Evolutionary conservation across 2,888 invertebrate species (phyloP).

Genomic region (Eueremaeus valkanovi): DNA sequence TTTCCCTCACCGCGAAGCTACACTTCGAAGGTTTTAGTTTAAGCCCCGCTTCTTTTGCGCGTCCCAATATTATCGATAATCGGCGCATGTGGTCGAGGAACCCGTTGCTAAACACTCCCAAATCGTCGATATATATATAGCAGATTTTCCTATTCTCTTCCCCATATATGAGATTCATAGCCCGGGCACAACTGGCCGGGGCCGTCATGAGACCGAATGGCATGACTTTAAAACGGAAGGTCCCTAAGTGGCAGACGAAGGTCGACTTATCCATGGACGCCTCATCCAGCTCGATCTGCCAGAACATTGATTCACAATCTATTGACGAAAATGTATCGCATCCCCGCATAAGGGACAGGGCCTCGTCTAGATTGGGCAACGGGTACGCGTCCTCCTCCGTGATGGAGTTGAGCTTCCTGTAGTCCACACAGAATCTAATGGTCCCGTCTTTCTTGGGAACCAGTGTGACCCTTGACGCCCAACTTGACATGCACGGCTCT

Average conservation of each 20-base stretch:
- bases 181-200: slow-evolving; percentile 35
- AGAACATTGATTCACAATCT: slow-evolving; percentile 23
- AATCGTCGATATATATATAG: slow-evolving; percentile 39
- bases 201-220: slow-evolving; percentile 40
- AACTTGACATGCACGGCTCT: not conserved
- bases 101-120: slow-evolving; percentile 11
- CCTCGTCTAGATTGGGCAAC: slow-evolving; percentile 35
- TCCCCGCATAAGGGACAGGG: not conserved
- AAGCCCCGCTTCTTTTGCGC: not conserved
- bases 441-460: slow-evolving; percentile 38
- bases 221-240: slow-evolving; percentile 31
- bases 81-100: slow-evolving; percentile 18
- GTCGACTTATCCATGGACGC: slow-evolving; percentile 8
- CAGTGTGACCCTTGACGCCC: slow-evolving; percentile 22
- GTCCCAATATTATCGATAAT: not conserved
- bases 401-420: slow-evolving; percentile 28
- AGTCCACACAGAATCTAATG: slow-evolving; percentile 37
- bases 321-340: slow-evolving; percentile 1
- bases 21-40: slow-evolving; percentile 38
- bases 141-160: not conserved
- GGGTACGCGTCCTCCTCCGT: slow-evolving; percentile 20
- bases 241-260: slow-evolving; percentile 23
- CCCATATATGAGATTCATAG: not conserved
- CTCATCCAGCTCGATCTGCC: slow-evolving; percentile 21
- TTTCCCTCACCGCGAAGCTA: not conserved